A percentile compares a stretch with the other conserved stretches of the same genome.
These are phyloP conservation scores for Apeltes quadracus DNA, from an alignment of 2,113 vertebrate species.

Conservation along the genomic window DNA sequence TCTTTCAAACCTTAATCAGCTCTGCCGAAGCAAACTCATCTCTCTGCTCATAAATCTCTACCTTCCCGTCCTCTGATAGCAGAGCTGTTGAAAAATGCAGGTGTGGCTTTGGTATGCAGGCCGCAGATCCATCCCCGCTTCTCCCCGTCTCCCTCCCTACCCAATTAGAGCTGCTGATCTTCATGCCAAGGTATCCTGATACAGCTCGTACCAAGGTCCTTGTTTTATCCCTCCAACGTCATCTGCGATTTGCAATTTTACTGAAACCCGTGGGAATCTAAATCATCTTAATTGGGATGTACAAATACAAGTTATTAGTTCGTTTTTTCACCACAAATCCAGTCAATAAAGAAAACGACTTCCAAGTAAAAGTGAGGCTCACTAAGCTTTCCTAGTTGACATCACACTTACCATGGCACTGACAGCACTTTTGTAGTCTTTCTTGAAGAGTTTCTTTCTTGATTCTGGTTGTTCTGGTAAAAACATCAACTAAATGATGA, in stretches of 20 bases:
- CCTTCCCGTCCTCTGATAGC: neutral
- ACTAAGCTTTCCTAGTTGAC: neutral
- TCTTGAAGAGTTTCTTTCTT: no score
- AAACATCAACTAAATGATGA: no score
- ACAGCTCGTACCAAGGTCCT: conserved; percentile 2
- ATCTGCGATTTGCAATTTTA: neutral
- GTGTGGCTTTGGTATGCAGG: conserved; percentile 7
- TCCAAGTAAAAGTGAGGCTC: neutral
- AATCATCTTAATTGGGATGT: neutral
- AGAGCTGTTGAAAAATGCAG: neutral
- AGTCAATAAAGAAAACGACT: neutral
- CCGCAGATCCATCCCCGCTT: neutral
- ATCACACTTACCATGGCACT: no score
- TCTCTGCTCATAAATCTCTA: neutral
- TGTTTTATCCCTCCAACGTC: neutral
- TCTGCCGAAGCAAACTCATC: neutral
- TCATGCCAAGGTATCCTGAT: neutral
- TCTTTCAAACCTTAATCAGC: neutral
- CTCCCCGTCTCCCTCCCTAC: neutral
- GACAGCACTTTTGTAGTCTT: no score
- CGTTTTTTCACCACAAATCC: neutral
- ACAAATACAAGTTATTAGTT: neutral
- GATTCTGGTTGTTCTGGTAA: no score
- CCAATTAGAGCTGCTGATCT: conserved; percentile 7
- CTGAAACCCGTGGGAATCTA: neutral